These are phyloP conservation scores for Danaus melanippus DNA, from an alignment of 1,140 invertebrate species.

Conservation along the genomic window DNA sequence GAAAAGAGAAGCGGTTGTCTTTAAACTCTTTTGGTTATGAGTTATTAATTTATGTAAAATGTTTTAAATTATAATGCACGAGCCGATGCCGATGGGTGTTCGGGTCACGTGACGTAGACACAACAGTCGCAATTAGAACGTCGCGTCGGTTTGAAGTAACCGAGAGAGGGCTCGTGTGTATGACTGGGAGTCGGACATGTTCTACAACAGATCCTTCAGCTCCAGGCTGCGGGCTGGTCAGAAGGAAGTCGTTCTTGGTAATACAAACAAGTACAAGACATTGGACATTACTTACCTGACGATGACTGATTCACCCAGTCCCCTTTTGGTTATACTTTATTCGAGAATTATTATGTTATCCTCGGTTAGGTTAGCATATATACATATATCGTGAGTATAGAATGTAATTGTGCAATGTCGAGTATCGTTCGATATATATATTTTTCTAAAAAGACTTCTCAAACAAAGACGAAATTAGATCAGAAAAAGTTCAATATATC, in stretches of 20 bases:
- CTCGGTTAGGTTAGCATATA: no score
- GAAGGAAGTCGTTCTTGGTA: conserved; percentile 51
- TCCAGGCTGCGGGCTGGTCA: conserved; percentile 37
- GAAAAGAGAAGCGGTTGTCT: background rate
- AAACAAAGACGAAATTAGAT: no score
- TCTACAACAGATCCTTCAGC: conserved; percentile 49
- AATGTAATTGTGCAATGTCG: no score
- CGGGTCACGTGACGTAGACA: conserved; percentile 14
- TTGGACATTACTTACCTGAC: no score
- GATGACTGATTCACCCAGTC: background rate
- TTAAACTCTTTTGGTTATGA: background rate
- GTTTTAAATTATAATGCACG: conserved; percentile 2
- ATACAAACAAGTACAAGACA: conserved; percentile 13
- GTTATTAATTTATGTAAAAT: conserved; percentile 1
- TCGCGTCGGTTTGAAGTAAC: conserved; percentile 16
- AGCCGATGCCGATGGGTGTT: conserved; percentile 9
- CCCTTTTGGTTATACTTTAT: no score
- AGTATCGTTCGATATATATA: no score
- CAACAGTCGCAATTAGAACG: conserved; percentile 20
- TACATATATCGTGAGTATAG: no score
- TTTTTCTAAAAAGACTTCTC: no score
- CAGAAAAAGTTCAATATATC: no score
- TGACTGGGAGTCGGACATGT: conserved; percentile 26
- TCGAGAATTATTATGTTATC: no score
- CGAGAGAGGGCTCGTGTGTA: conserved; percentile 26